A percentile compares a stretch with the other conserved stretches of the same genome.
Conservation (phyloP, 1,140 invertebrate genomes). For the Drosophila rufa region DNA sequence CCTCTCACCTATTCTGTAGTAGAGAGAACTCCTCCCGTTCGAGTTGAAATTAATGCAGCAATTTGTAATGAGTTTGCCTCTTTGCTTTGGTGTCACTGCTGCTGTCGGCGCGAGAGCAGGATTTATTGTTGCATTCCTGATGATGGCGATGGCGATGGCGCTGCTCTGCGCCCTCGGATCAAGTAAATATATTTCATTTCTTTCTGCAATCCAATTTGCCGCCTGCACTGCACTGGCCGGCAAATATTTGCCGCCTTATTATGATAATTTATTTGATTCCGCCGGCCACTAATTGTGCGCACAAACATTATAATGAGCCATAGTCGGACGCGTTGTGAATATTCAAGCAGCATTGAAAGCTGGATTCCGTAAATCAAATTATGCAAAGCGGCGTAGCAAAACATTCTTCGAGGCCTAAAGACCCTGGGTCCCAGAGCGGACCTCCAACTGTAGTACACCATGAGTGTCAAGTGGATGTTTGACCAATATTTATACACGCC, state of each 20-base stretch:
- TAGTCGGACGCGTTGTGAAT: constrained; percentile 40
- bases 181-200: constrained; percentile 43
- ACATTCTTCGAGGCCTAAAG: neutral
- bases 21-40: constrained; percentile 33
- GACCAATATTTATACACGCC: constrained; percentile 60
- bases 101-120: constrained; percentile 47
- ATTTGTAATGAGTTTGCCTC: constrained; percentile 79
- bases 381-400: constrained; percentile 52
- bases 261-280: constrained; percentile 72
- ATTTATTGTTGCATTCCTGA: constrained; percentile 72
- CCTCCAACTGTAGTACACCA: constrained; percentile 20
- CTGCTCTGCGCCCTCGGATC: constrained; percentile 2
- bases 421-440: constrained; percentile 15
- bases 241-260: constrained; percentile 66
- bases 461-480: constrained; percentile 43
- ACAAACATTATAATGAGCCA: constrained; percentile 42
- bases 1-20: constrained; percentile 19
- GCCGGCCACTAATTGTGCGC: constrained; percentile 60
- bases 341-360: constrained; percentile 33
- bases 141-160: constrained; percentile 11
- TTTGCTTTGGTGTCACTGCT: constrained; percentile 41
- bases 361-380: constrained; percentile 62
- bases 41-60: constrained; percentile 81
- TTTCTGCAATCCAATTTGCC: constrained; percentile 44
- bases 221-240: constrained; percentile 41